Conservation (phyloP, 1,140 invertebrate genomes). For the Sesamia nonagrioides region DNA sequence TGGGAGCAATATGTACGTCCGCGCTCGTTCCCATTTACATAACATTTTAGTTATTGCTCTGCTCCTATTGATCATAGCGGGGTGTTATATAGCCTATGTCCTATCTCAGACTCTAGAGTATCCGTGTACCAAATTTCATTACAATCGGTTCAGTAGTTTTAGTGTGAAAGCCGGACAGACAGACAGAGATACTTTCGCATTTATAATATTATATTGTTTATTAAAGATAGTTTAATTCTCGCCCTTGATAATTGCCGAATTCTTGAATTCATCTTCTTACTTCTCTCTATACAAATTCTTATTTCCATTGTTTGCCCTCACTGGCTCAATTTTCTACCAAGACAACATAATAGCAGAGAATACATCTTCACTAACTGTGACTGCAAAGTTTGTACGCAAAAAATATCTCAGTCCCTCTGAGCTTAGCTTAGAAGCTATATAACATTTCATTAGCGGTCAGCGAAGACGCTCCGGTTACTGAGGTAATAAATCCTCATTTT, state of each 20-base stretch:
- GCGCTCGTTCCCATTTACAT: too few relatives aligned
- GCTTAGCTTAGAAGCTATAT: constrained; percentile 53
- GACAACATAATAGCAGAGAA: constrained; percentile 20
- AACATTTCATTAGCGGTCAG: constrained; percentile 78
- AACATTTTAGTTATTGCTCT: too few relatives aligned
- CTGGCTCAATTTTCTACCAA: constrained; percentile 4
- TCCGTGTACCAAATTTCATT: too few relatives aligned
- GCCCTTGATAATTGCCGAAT: too few relatives aligned
- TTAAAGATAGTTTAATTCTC: not conserved
- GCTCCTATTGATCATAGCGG: too few relatives aligned
- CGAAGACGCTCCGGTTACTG: constrained; percentile 68
- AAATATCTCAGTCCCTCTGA: constrained; percentile 45
- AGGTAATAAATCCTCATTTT: constrained; percentile 82
- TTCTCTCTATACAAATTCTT: not conserved
- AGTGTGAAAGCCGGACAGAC: too few relatives aligned
- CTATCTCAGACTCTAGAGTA: too few relatives aligned
- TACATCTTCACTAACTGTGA: constrained; percentile 33
- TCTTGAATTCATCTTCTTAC: not conserved
- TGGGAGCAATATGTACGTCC: too few relatives aligned
- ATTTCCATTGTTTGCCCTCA: not conserved
- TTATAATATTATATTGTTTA: too few relatives aligned
- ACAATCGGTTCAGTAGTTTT: too few relatives aligned
- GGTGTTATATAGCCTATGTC: too few relatives aligned
- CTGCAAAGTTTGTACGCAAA: constrained; percentile 44
- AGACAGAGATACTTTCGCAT: too few relatives aligned